Conservation (phyloP, 1,140 invertebrate species). For the Wasmannia auropunctata region DNA sequence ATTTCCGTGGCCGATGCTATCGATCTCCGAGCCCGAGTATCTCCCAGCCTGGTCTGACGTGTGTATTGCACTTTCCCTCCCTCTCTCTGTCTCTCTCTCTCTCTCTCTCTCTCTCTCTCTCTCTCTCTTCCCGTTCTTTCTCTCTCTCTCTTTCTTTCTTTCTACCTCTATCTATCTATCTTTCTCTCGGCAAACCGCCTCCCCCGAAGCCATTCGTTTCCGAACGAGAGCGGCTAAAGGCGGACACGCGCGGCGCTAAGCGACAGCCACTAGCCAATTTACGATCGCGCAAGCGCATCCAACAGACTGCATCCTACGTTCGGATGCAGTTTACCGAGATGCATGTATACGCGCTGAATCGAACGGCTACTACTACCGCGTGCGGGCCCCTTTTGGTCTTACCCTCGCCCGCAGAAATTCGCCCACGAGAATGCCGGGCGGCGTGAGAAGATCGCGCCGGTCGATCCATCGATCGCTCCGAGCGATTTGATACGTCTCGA, state of each 20-base stretch:
- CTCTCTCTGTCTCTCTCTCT: not conserved
- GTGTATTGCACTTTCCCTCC: conserved; percentile 54
- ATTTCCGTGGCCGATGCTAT: conserved; percentile 76
- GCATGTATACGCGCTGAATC: conserved; percentile 46
- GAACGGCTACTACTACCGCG: conserved; percentile 22
- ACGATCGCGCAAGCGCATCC: conserved; percentile 70
- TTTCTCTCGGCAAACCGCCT: conserved; percentile 41
- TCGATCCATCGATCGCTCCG: conserved; percentile 18
- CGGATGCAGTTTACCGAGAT: conserved; percentile 69
- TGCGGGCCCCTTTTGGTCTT: conserved; percentile 5
- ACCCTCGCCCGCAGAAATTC: conserved; percentile 36
- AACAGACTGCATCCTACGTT: conserved; percentile 54
- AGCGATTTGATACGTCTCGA: conserved; percentile 27
- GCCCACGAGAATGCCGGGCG: conserved; percentile 39
- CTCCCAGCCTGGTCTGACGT: conserved; percentile 71
- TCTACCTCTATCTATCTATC: not conserved
- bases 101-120: not conserved
- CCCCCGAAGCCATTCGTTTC: conserved; percentile 68
- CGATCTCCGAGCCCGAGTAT: conserved; percentile 70
- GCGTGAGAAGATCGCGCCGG: conserved; percentile 36
- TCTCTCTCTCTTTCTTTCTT: not conserved
- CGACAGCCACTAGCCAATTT: conserved; percentile 75
- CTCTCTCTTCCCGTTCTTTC: not conserved
- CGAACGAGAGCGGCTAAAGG: conserved; percentile 72
- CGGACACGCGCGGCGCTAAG: conserved; percentile 68